Evolutionary conservation across 2,888 invertebrate species (phyloP).

Genomic region (Podotricha telesiphe): DNA sequence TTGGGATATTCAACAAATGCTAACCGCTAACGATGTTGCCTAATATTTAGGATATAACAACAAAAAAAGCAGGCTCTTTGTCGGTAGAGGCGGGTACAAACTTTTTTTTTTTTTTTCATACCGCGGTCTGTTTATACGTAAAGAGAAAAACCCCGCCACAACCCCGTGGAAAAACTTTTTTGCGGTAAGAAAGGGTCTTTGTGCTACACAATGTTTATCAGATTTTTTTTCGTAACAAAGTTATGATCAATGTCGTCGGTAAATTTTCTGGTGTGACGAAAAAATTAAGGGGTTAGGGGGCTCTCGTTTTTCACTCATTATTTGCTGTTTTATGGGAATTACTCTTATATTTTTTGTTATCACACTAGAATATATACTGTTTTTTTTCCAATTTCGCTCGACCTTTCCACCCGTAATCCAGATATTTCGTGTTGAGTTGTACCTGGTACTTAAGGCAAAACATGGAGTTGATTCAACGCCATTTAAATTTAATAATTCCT

Average conservation of each 20-base stretch:
- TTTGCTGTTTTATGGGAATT: neutral
- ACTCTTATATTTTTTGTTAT: too few relatives aligned
- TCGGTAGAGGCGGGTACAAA: slow-evolving; percentile 66
- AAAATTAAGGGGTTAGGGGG: slow-evolving; percentile 1
- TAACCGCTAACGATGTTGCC: slow-evolving; percentile 81
- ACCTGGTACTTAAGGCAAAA: too few relatives aligned
- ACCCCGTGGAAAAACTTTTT: slow-evolving; percentile 71
- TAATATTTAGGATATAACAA: slow-evolving; percentile 78
- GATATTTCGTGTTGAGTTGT: too few relatives aligned
- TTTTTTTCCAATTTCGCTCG: too few relatives aligned
- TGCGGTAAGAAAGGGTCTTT: slow-evolving; percentile 82
- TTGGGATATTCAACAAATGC: slow-evolving; percentile 80
- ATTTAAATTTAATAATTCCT: too few relatives aligned
- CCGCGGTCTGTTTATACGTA: slow-evolving; percentile 78
- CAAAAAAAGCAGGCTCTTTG: slow-evolving; percentile 67
- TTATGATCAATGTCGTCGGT: slow-evolving; percentile 51
- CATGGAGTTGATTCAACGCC: too few relatives aligned
- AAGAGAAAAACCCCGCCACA: slow-evolving; percentile 74
- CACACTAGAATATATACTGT: too few relatives aligned
- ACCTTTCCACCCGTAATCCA: too few relatives aligned
- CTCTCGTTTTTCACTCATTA: slow-evolving; percentile 6
- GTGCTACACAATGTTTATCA: slow-evolving; percentile 56
- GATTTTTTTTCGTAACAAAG: slow-evolving; percentile 43
- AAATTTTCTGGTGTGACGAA: slow-evolving; percentile 38
- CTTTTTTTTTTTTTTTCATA: slow-evolving; percentile 73